Evolutionary conservation across 2,888 invertebrate species (phyloP).

Genomic region (Heliconius charithonia): DNA sequence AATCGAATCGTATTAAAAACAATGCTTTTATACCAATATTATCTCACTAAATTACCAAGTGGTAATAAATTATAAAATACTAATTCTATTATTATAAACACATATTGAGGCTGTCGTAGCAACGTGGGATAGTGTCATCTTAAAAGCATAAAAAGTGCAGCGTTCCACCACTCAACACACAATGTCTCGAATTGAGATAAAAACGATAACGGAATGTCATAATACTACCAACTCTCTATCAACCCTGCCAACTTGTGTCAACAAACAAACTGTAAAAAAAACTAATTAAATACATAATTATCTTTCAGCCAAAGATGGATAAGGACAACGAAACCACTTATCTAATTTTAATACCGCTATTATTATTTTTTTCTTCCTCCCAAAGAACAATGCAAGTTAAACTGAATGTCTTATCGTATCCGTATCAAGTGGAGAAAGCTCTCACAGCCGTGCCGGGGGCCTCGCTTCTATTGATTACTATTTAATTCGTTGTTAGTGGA

Average conservation of each 20-base stretch:
- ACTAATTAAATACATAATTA: neutral
- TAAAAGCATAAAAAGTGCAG: neutral
- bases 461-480: constrained; percentile 80
- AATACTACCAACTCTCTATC: neutral
- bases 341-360: neutral
- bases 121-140: neutral
- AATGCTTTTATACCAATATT: neutral
- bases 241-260: too few species aligned
- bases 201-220: neutral
- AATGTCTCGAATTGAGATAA: neutral
- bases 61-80: neutral
- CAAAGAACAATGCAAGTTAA: constrained; percentile 5
- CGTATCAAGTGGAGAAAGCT: constrained; percentile 49
- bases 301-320: neutral
- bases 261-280: neutral
- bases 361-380: constrained; percentile 4
- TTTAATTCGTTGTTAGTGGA: constrained; percentile 81
- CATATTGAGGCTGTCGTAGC: neutral
- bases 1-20: neutral
- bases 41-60: neutral
- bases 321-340: neutral
- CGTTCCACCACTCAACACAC: neutral
- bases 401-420: constrained; percentile 36
- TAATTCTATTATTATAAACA: neutral
- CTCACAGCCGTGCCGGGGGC: constrained; percentile 60